A percentile compares a stretch with the other conserved stretches of the same genome.
phyloP scores from a whole-genome alignment of 2,888 invertebrate genomes.

The Lycocerus yunnanus region DNA sequence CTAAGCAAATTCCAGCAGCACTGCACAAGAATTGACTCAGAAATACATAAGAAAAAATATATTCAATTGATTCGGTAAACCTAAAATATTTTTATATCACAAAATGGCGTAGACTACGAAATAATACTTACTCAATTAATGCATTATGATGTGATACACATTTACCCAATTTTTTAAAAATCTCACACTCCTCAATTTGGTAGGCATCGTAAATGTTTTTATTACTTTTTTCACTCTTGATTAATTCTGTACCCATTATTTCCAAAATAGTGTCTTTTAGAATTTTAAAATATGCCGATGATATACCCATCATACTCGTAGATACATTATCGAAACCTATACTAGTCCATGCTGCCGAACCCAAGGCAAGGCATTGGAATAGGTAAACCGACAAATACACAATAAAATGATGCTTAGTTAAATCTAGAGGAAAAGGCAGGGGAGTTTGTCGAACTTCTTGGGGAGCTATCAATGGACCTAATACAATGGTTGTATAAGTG shows the following conservation, averaged over 20 bases:
- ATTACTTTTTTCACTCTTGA: not conserved
- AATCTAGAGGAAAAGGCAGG: constrained; percentile 15
- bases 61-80: constrained; percentile 35
- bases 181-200: constrained; percentile 1
- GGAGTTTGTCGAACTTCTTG: constrained; percentile 5
- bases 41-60: constrained; percentile 37
- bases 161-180: constrained; percentile 19
- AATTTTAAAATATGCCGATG: constrained; percentile 39
- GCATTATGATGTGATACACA: constrained; percentile 36
- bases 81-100: constrained; percentile 28
- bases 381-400: constrained; percentile 6
- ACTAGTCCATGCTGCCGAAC: constrained; percentile 36
- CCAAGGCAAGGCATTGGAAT: constrained; percentile 21
- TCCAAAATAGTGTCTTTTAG: constrained; percentile 34
- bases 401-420: not conserved
- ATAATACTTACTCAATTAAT: constrained; percentile 34
- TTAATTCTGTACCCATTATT: constrained; percentile 4
- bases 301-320: constrained; percentile 38
- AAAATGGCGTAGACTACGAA: not conserved
- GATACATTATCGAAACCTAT: constrained; percentile 41
- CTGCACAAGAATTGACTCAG: constrained; percentile 39
- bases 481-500: constrained; percentile 6
- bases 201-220: not conserved
- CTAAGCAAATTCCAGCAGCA: constrained; percentile 40
- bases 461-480: not conserved